These are phyloP conservation scores for Kryptolebias marmoratus DNA, from an alignment of 2,113 vertebrate genomes.

Conservation along the genomic window DNA sequence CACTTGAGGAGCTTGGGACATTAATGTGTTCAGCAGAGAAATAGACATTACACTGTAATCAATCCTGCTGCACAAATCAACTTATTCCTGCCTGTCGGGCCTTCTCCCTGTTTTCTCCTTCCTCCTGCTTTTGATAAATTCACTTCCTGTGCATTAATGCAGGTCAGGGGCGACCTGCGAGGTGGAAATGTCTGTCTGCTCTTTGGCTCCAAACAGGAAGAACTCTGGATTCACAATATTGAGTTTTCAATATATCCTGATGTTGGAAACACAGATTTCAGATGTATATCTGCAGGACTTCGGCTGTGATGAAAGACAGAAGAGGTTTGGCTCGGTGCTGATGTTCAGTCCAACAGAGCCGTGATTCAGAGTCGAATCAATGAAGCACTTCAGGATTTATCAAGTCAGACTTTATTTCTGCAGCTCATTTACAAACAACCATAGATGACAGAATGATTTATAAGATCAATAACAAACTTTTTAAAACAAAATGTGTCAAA, in stretches of 20 bases:
- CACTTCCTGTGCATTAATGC: conserved; percentile 72
- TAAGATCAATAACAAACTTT: too few species aligned
- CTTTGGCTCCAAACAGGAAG: conserved; percentile 50
- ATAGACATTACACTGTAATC: conserved; percentile 79
- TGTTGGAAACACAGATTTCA: conserved; percentile 57
- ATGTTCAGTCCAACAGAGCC: conserved; percentile 1
- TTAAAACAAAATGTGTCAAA: too few species aligned
- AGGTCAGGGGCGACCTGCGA: conserved; percentile 58
- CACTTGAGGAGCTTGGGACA: conserved; percentile 67
- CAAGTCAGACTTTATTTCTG: too few species aligned
- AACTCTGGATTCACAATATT: conserved; percentile 32
- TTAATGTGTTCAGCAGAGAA: conserved; percentile 72
- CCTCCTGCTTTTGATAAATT: conserved; percentile 53
- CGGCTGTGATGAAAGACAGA: conserved; percentile 21
- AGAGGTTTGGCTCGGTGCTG: not conserved
- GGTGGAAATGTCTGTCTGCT: conserved; percentile 56
- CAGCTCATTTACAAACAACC: too few species aligned
- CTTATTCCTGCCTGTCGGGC: conserved; percentile 55
- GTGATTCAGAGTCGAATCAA: too few species aligned
- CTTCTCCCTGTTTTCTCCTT: not conserved
- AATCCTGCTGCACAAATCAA: conserved; percentile 78
- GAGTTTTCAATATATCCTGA: conserved; percentile 60
- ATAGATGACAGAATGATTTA: too few species aligned
- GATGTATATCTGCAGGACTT: conserved; percentile 27
- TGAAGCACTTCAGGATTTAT: too few species aligned